Base-by-base conservation (phyloP, 1,140 invertebrate genomes). In the Pomacea maculata region DNA sequence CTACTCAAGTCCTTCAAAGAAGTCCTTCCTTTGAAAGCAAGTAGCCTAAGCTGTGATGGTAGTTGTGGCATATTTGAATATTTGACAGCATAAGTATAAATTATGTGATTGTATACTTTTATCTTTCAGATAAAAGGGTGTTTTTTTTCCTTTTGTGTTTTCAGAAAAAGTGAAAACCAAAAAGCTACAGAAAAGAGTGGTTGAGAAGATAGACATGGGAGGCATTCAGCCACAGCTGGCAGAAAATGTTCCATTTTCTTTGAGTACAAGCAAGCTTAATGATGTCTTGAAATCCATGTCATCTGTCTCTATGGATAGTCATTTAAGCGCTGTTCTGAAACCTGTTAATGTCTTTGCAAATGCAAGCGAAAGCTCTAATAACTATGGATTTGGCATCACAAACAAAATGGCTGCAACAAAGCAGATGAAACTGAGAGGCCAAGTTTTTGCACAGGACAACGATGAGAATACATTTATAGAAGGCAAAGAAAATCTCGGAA, bases 191-290 rank as follows among this genome's bases (percentile, higher is more conserved):
- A 78, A 57, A n/a, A 17, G 52, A 71, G 67, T 78, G 5, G 67
- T 71, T 54, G 77, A 78, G 67, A 78, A 70, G 21, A 78, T 78
- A 29, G 65, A 78, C 65, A 45, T 70, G 65, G 77, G 77, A 57
- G 77, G 70, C 45, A 34, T 4, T 9, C 77, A 71, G 34, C 21
- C 57, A 12, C 77, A 78, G 54, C 12, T 15, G 7, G 7, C 8
- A n/a, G 77, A 70, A 21, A 65, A 9, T 19, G 19, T 52, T 29
- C 57, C 61, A 11, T 19, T 21, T 12, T n/a, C 73, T 55, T 14
- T n/a, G 11, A 17, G 57, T 17, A 61, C 11, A 61, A 11, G 52
- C 19, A 19, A 54, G 21, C 54, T 57, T n/a, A 19, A 17, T 57
- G 52, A 75, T 21, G 8, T 57, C 45, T 75, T 75, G 52, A 75